Evolutionary conservation across 2,113 vertebrate genomes (phyloP).

Genomic region (Mirounga angustirostris): DNA sequence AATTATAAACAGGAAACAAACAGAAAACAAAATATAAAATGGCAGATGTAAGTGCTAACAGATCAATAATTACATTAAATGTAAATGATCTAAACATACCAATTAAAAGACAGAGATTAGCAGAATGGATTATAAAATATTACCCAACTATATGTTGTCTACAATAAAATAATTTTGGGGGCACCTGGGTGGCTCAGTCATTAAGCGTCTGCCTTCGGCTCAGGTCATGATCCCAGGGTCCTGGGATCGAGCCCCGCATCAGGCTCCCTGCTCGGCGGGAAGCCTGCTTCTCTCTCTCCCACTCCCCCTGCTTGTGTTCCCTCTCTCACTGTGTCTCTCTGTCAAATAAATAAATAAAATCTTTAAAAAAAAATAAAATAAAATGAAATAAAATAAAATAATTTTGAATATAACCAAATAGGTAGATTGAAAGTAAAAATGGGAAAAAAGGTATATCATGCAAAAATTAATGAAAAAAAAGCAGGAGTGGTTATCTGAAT

Average conservation of each 20-base stretch:
- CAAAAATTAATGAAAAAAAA: conserved; percentile 51
- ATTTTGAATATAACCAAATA: not conserved
- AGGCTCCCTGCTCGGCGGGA: no score
- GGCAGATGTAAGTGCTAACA: not conserved
- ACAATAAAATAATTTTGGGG: not conserved
- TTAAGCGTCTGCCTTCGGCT: no score
- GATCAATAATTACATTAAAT: not conserved
- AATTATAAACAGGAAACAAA: not conserved
- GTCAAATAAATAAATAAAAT: no score
- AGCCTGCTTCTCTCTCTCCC: no score
- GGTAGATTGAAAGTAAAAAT: not conserved
- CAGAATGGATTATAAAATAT: conserved; percentile 20
- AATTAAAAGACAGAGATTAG: conserved; percentile 26
- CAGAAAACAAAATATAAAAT: conserved; percentile 12
- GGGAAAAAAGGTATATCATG: not conserved
- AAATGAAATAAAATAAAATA: not conserved
- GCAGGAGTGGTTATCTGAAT: not conserved
- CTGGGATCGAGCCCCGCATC: no score
- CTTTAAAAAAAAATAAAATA: no score
- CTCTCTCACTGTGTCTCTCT: no score
- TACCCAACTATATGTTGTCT: not conserved
- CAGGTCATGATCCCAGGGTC: no score
- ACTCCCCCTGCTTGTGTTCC: no score
- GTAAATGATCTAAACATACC: conserved; percentile 1
- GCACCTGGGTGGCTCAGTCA: no score